These are phyloP conservation scores for Harmothoe impar DNA, from an alignment of 2,888 invertebrate species.

Conservation along the genomic window DNA sequence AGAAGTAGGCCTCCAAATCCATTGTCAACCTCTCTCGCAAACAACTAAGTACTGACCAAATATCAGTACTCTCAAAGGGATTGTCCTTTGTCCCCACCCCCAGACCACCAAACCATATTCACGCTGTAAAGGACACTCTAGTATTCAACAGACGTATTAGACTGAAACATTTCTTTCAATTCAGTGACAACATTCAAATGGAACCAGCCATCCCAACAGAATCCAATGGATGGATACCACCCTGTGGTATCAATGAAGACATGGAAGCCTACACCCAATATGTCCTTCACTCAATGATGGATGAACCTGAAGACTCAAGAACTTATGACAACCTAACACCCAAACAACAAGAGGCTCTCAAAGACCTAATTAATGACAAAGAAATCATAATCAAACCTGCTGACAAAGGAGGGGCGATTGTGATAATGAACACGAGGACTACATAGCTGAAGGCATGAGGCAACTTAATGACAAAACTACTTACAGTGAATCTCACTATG, in stretches of 20 bases:
- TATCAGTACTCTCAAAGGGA: too few relatives aligned
- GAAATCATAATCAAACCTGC: too few relatives aligned
- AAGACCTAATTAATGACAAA: neutral
- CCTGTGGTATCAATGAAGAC: neutral
- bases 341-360: neutral
- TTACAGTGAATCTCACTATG: neutral
- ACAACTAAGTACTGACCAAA: too few relatives aligned
- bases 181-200: neutral
- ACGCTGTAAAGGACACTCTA: neutral
- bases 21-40: too few relatives aligned
- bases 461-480: neutral
- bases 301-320: neutral
- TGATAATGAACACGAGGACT: neutral
- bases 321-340: neutral
- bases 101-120: too few relatives aligned
- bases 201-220: neutral
- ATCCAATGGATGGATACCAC: neutral
- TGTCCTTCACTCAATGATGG: neutral
- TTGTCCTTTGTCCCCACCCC: too few relatives aligned
- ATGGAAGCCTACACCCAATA: neutral
- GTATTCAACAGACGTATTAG: neutral
- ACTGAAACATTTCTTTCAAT: neutral
- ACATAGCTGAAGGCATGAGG: neutral
- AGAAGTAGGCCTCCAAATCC: too few relatives aligned
- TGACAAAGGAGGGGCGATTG: neutral